Evolutionary conservation across 1,140 invertebrate species (phyloP), one percentile per base, ranked within the genome.

Genomic region (Bombus polaris): DNA sequence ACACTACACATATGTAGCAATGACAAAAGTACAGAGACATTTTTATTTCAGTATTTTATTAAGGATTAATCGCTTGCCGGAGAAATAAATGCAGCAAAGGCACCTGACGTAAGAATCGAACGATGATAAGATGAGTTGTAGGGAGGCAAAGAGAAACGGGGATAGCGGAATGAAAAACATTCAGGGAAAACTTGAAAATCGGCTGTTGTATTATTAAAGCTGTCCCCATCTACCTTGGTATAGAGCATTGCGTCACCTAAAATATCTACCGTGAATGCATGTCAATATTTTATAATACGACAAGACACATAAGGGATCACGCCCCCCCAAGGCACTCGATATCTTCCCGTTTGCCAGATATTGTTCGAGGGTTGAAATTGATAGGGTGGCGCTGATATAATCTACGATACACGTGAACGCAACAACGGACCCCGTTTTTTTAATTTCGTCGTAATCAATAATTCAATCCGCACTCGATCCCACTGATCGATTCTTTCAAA

Each of bases 271-370:
- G 53, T 85, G 70, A 88, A 90, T 65, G 71, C 57, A 59, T 79
- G 75, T 90, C 86, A 90, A 90, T 90, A 90, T 90, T 90, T 90
- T 86, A 88, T 89, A 90, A 90, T 77, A 83, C 88, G 86, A 90
- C 66, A 81, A 85, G 89, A 88, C 80, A 83, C 80, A 80, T 90
- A 84, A 81, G 78, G 68, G 76, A 88, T 70, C 71, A 44, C 66
- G 22, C 73, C 76, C 65, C 72, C 66, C 75, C n/a, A n/a, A 87
- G 81, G 39, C 72, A 77, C 76, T 87, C 81, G 65, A 89, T 89
- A 76, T 71, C 72, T 83, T 87, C 83, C 53, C 66, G 59, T 85
- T 87, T 83, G 77, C 80, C 66, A 76, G 53, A 74, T 81, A 87
- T 86, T 83, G 85, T 86, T 86, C 77, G 76, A 85, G 84, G 85